Base-by-base conservation (phyloP, 2,797 vertebrate genomes). In the Euthynnus affinis region DNA sequence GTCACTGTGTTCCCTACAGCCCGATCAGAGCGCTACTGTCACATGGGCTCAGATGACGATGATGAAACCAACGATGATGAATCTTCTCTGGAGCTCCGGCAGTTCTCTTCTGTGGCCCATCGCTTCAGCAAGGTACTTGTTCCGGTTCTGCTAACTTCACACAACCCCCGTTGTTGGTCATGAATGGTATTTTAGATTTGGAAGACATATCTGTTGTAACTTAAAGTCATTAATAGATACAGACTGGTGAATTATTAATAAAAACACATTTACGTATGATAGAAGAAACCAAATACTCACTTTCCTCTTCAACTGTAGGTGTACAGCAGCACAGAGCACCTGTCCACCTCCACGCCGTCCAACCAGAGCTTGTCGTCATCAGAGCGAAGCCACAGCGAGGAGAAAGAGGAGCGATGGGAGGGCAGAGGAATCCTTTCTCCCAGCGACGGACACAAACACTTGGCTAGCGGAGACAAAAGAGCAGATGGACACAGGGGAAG, bases 21-120 rank as follows among this genome's bases (percentile, higher is more conserved):
- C 0, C 97, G 97, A 63, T 96, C 97, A 0, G 97, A 98, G 61
- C 93, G 97, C 3, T 98, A 97, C 88, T 95, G 94, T 57, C 97
- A 98, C 85, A 73, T 97, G 78, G 97, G 88, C 61, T 97, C 97
- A 0, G 97, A 98, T 57, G 95, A 96, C 6, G 94, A 95, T 1
- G 97, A 98, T 0, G 97, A 98, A 77, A 97, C 97, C 1, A 97
- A 98, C 0, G 97, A 98, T 0, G 97, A 98, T 58, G 97, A 98
- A 40, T 96, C 96, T 0, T 97, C 96, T 0, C 86, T 96, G 1
- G 97, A 98, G 90, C 96, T 98, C 0, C 94, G 96, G 2, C 97
- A 98, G 93, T 98, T 98, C 88, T 98, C 97, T 0, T 98, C 97
- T 29, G 97, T 97, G 34, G 97, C 97, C 3, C 96, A 98, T 68